Conservation (phyloP, 37 sponge, comb jelly and placozoan species). For the Diacarnus erythraeanus region DNA sequence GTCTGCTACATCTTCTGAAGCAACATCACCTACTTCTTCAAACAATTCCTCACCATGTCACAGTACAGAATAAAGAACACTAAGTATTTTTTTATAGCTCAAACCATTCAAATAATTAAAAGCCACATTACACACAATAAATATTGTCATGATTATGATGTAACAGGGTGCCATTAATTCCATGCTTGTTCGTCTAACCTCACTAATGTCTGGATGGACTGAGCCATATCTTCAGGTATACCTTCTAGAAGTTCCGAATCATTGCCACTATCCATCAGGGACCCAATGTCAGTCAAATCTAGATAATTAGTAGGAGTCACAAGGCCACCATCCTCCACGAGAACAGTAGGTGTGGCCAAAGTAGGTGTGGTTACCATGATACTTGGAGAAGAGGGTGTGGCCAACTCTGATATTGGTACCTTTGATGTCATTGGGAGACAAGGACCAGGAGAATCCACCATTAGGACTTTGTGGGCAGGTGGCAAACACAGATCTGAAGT, state of each 20-base stretch:
- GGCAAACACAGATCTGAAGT: not conserved
- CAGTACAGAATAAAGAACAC: not conserved
- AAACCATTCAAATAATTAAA: not conserved
- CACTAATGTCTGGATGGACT: constrained; percentile 45
- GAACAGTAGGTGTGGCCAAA: not conserved
- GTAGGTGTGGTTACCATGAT: not conserved
- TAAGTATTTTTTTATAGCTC: not conserved
- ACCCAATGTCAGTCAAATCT: constrained; percentile 10
- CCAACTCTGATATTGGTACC: not conserved
- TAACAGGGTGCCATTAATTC: not conserved
- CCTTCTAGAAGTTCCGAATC: constrained; percentile 39
- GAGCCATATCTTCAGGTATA: constrained; percentile 47
- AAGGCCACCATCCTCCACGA: not conserved
- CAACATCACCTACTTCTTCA: too few species aligned
- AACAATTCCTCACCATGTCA: too few species aligned
- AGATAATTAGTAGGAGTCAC: not conserved
- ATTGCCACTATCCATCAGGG: not conserved
- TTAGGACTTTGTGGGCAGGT: not conserved
- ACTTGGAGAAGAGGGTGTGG: not conserved
- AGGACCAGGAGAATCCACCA: not conserved
- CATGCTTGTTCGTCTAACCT: constrained; percentile 28
- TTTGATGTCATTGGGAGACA: not conserved
- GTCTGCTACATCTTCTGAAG: too few species aligned
- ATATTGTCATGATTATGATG: not conserved
- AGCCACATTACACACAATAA: not conserved